Conservation (phyloP, 2,888 invertebrate species). For the Ormyrus rosae region DNA sequence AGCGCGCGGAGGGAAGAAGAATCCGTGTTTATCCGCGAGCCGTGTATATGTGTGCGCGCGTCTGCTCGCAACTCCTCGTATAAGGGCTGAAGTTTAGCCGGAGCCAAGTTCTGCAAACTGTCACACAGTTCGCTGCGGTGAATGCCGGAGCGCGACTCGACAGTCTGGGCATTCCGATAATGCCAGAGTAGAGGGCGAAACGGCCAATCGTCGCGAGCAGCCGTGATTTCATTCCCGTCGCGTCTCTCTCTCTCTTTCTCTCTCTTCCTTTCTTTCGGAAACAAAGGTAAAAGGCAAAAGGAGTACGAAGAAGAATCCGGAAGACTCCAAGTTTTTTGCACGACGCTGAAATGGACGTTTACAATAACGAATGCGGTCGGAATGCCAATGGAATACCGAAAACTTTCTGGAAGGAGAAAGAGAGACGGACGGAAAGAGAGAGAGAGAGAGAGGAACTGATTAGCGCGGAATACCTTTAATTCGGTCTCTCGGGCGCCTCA, state of each 20-base stretch:
- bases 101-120: conserved; percentile 39
- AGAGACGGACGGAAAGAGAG: neutral
- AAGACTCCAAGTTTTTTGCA: conserved; percentile 23
- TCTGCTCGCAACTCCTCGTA: neutral
- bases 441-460: conserved; percentile 32
- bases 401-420: conserved; percentile 23
- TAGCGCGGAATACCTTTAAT: conserved; percentile 54
- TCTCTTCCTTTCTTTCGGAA: neutral
- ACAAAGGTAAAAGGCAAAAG: conserved; percentile 17
- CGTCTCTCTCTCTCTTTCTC: conserved; percentile 23
- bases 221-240: conserved; percentile 49
- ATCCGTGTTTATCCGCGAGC: conserved; percentile 3
- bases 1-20: neutral
- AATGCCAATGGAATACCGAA: conserved; percentile 39
- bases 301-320: conserved; percentile 19
- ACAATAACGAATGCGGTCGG: conserved; percentile 48
- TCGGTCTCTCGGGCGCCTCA: conserved; percentile 15
- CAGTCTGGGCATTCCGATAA: conserved; percentile 45
- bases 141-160: neutral
- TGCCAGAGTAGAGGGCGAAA: conserved; percentile 1
- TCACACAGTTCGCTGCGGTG: conserved; percentile 10
- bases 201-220: conserved; percentile 45
- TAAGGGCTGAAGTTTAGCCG: conserved; percentile 26
- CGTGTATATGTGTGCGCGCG: neutral
- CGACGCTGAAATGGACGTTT: conserved; percentile 20